Evolutionary conservation across 2,888 invertebrate species (phyloP), one percentile per base, ranked within the genome.

Genomic region (Agonopterix alstromeriana): DNA sequence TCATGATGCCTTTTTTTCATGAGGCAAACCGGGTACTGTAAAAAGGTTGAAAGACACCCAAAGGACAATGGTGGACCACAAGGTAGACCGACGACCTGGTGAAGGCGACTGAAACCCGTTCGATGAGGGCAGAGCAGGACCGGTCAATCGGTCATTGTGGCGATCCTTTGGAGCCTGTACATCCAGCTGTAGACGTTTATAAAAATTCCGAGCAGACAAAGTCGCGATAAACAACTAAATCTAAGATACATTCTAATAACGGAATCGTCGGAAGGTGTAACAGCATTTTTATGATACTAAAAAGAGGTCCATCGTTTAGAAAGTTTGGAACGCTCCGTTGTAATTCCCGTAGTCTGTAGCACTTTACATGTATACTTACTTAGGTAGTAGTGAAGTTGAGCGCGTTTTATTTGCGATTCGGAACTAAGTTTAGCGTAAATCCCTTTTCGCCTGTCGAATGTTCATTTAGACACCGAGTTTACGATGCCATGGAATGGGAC

Each of bases 321-420:
- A n/a, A 42, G 42, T 42, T 42, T 42, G 10, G 8, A 11, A 42
- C 3, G 42, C 42, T 8, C 8, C 11, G 27, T 12, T 8, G 42
- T 11, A 11, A 42, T 42, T 42, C 42, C 42, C 10, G 11, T 42
- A 11, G 42, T 12, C 11, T 42, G 7, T 11, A 11, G 42, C 8
- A 42, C 5, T n/a, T 11, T 8, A 8, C 11, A 10, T 8, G n/a
- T 5, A n/a, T 11, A 8, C 8, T 27, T 27, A 27, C 27, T 5
- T 27, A 27, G 27, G 27, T 27, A 27, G 27, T 27, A 1, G 27
- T 7, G 11, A 12, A 44, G 43, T 44, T 44, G 45, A 12, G 12
- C 45, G 12, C 45, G 36, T 45, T 45, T 45, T 45, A 45, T 45
- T 45, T 38, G 45, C 10, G 36, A 36, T 35, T 45, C 44, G 36